Conservation (phyloP, 2,888 invertebrate genomes). For the Drosophila neotestacea region DNA sequence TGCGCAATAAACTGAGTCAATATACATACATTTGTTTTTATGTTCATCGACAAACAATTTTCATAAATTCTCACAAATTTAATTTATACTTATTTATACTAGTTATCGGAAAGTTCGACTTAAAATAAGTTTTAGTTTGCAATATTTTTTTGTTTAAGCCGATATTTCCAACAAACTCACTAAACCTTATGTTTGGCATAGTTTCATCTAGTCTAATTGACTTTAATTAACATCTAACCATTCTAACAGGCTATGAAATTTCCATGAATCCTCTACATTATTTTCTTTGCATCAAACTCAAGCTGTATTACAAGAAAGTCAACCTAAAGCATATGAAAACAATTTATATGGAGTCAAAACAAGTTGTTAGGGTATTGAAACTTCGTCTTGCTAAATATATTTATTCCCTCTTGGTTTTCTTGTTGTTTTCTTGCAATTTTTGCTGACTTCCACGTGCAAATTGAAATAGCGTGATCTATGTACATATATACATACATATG, state of each 20-base stretch:
- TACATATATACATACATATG: conserved; percentile 18
- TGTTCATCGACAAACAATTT: neutral
- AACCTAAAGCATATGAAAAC: neutral
- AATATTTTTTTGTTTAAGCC: no score
- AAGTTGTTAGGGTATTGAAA: neutral
- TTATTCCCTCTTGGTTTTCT: neutral
- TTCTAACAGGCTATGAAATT: no score
- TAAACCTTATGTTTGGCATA: no score
- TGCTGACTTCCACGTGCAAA: conserved; percentile 62
- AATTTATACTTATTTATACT: no score
- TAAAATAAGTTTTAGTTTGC: neutral
- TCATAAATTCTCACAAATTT: no score
- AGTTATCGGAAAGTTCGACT: no score
- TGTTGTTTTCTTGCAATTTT: conserved; percentile 22
- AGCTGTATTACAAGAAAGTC: neutral
- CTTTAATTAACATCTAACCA: no score
- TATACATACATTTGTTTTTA: no score
- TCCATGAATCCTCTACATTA: no score
- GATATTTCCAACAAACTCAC: no score
- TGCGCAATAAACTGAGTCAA: no score
- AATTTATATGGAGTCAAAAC: neutral
- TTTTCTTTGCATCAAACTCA: neutral
- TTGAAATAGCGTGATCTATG: conserved; percentile 63
- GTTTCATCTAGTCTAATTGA: no score
- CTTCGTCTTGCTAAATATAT: neutral